Conservation (phyloP, 64 coral and sea anemone species). For the Montipora cactus region DNA sequence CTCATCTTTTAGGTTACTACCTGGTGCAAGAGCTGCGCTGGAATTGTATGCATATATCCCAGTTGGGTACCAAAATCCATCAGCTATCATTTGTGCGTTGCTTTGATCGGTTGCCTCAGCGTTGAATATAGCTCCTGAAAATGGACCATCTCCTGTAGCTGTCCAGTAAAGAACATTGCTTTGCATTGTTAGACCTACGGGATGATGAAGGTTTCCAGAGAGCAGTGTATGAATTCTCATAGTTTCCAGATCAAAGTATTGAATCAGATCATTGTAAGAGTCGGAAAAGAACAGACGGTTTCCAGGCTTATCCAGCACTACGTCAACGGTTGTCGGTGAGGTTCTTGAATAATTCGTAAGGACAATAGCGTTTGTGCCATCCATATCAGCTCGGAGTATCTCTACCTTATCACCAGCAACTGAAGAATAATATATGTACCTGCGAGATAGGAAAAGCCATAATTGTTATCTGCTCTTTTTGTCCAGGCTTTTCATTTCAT, state of each 20-base stretch:
- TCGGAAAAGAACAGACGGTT: conserved; percentile 13
- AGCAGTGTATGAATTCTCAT: background rate
- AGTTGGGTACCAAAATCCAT: background rate
- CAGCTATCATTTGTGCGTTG: background rate
- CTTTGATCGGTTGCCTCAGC: background rate
- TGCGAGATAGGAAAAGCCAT: background rate
- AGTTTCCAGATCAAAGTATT: background rate
- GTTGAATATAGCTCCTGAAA: background rate
- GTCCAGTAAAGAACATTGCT: background rate
- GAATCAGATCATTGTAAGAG: background rate
- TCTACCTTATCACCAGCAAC: background rate
- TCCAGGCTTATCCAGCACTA: background rate
- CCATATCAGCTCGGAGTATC: conserved; percentile 41
- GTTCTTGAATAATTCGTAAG: background rate
- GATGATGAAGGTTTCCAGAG: conserved; percentile 13
- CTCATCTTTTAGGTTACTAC: background rate
- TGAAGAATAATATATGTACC: conserved; percentile 34
- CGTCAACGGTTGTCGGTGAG: background rate
- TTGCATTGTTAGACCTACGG: background rate
- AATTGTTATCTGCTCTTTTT: too few species aligned
- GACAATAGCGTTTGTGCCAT: conserved; percentile 6
- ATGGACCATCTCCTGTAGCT: background rate
- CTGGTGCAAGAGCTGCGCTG: background rate
- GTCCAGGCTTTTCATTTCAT: too few species aligned
- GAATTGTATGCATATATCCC: conserved; percentile 8